These are phyloP conservation scores for Brachionus manjavacas DNA, from an alignment of 1,140 invertebrate genomes.

Conservation along the genomic window DNA sequence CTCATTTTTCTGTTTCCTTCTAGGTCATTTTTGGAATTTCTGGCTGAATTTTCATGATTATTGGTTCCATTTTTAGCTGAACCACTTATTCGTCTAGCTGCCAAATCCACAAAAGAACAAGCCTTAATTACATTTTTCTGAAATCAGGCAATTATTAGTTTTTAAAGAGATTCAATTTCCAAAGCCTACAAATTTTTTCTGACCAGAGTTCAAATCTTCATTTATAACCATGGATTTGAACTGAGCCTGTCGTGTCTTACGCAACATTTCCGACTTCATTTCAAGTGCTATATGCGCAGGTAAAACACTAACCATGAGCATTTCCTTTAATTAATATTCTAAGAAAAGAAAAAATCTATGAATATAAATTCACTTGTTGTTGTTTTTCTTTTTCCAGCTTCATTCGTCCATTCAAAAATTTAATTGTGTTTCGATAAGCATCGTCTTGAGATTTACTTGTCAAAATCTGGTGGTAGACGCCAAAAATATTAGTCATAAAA, in stretches of 20 bases:
- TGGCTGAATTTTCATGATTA: not conserved
- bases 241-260: conserved; percentile 7
- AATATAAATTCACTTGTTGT: not conserved
- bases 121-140: not conserved
- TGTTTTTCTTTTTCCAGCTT: conserved; percentile 32
- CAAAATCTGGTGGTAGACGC: conserved; percentile 12
- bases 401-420: conserved; percentile 26
- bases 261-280: conserved; percentile 28
- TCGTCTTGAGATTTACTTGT: conserved; percentile 16
- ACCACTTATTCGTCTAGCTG: not conserved
- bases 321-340: not conserved
- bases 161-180: not conserved
- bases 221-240: conserved; percentile 4
- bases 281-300: conserved; percentile 32
- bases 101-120: not conserved
- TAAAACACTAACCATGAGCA: conserved; percentile 32
- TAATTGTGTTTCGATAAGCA: conserved; percentile 32
- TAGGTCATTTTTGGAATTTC: not conserved
- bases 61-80: not conserved
- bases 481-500: conserved; percentile 27
- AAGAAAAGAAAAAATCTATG: not conserved
- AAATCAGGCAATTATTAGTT: not conserved
- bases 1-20: not conserved
- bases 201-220: not conserved
- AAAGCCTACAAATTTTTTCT: not conserved